Evolutionary conservation across 1,140 invertebrate genomes (phyloP), one percentile per base, ranked within the genome.

Genomic region (Schlechtendalia chinensis): DNA sequence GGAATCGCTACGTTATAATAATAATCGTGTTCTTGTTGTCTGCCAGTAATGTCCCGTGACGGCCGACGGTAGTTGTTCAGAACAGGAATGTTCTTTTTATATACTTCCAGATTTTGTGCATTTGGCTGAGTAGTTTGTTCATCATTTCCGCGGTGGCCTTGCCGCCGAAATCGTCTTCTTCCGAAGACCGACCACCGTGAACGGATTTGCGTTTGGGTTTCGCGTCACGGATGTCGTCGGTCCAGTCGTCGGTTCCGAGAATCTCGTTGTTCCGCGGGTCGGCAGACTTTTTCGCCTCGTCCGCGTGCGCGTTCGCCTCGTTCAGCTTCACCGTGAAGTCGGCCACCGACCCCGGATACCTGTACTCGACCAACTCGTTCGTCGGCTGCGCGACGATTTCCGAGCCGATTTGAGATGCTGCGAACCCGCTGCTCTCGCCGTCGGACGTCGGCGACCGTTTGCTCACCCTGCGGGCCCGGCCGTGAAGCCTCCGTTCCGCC

Each of bases 241-340:
- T 22, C 39, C 50, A n/a, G 17, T 79, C 22, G 45, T 63, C 39
- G 17, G 61, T 22, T 27, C 50, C 75, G 22, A 16, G 10, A 6
- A 79, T 47, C 24, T 63, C 75, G 14, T 79, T 79, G n/a, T 22
- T 50, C 61, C 61, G 50, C 47, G 75, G 39, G 50, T 79, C 58
- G 5, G 22, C 10, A 11, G 1, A 17, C 8, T n/a, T 10, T 27
- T 50, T 50, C 0, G 10, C 50, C 50, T 63, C 50, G 39, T 79
- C 75, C 1, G 63, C 24, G 17, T 79, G 63, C 5, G 75, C 61
- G 27, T 79, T 79, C 32, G 63, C 75, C 45, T 79, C 75, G 22
- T 79, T 79, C 10, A 79, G 17, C 17, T 79, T 79, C 45, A 79
- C 56, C 39, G 75, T 79, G 24, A 79, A 61, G 2, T 79, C 75